phyloP scores from a whole-genome alignment of 2,113 vertebrate species.

The Ammodytes dubius region DNA sequence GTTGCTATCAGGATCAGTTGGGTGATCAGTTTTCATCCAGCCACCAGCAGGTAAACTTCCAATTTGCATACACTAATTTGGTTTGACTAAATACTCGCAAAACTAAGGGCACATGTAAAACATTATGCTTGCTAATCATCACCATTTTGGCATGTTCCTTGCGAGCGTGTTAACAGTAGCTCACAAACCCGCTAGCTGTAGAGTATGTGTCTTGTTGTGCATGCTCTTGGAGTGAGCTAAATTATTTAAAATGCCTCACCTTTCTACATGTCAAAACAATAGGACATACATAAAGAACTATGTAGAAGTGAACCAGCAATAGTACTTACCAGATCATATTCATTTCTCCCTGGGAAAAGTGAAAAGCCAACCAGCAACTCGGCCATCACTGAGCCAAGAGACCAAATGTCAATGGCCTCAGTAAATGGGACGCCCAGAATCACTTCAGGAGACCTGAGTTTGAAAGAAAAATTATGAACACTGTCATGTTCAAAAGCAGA shows the following conservation, averaged over 20 bases:
- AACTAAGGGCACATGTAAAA: no score
- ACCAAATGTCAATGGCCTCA: conserved; percentile 5
- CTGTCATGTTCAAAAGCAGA: background rate
- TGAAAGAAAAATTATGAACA: background rate
- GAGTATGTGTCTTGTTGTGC: background rate
- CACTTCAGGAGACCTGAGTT: conserved; percentile 8
- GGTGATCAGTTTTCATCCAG: no score
- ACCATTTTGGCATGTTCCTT: background rate
- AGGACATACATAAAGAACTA: no score
- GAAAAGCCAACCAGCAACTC: background rate
- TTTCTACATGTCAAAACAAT: background rate
- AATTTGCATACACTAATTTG: no score
- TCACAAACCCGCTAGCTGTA: background rate
- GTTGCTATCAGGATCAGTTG: no score
- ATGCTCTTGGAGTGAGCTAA: no score
- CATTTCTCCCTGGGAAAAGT: background rate
- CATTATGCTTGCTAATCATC: background rate
- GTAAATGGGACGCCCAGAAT: background rate
- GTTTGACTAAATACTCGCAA: background rate
- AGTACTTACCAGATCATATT: background rate
- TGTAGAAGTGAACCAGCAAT: background rate
- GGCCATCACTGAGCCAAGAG: background rate
- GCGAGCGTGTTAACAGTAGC: background rate
- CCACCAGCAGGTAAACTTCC: no score
- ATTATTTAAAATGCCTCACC: background rate